Conservation (phyloP, 2,113 vertebrate species). For the Dascyllus trimaculatus region DNA sequence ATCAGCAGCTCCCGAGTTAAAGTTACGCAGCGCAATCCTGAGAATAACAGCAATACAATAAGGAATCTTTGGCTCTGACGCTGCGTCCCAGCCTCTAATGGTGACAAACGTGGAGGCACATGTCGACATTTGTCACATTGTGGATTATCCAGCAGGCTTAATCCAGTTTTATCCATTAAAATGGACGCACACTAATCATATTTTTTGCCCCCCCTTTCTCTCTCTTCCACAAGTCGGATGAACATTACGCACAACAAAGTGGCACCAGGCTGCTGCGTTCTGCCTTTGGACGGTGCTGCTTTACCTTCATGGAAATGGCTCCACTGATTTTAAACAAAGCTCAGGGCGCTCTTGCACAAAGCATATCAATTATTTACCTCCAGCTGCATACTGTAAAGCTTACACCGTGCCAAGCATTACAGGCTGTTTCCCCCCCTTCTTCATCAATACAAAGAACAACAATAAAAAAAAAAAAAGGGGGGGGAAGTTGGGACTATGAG, state of each 20-base stretch:
- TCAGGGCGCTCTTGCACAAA: conserved; percentile 59
- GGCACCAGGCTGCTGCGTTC: conserved; percentile 26
- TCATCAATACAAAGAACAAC: background rate
- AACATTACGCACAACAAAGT: conserved; percentile 6
- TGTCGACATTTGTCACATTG: conserved; percentile 62
- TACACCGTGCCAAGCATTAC: conserved; percentile 60
- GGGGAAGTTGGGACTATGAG: background rate
- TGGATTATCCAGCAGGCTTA: conserved; percentile 66
- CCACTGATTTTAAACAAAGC: conserved; percentile 74
- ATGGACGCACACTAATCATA: background rate
- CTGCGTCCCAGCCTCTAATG: conserved; percentile 16
- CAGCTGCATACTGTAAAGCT: conserved; percentile 47
- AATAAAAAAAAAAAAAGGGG: background rate
- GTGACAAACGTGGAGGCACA: conserved; percentile 49
- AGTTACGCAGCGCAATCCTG: background rate
- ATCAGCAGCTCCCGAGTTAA: background rate
- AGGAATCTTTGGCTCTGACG: conserved; percentile 3
- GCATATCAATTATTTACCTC: conserved; percentile 78
- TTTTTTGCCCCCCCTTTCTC: background rate
- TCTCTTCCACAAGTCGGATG: background rate
- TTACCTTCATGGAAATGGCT: conserved; percentile 56
- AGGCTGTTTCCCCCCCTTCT: background rate
- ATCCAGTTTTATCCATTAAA: conserved; percentile 60
- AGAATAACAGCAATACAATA: no score
- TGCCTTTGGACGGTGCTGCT: conserved; percentile 36